Percentiles rank a stretch among this genome's conserved stretches.
phyloP scores from a whole-genome alignment of 2,797 vertebrate genomes.

The Acridotheres tristis region DNA sequence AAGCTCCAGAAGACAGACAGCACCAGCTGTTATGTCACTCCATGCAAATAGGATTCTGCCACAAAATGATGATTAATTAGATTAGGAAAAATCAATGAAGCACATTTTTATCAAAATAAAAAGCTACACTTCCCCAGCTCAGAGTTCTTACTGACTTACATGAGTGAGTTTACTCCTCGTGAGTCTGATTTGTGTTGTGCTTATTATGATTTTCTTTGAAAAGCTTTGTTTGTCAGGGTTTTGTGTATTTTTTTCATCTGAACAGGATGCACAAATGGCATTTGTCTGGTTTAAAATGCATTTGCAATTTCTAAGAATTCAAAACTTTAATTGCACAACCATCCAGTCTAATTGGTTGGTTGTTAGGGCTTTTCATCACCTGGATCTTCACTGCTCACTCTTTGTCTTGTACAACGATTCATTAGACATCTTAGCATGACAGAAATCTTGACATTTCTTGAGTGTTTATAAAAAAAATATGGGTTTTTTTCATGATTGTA shows the following conservation, averaged over 20 bases:
- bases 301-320: background rate
- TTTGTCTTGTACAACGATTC: background rate
- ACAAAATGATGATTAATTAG: background rate
- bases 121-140: background rate
- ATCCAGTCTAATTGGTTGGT: background rate
- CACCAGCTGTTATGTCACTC: background rate
- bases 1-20: background rate
- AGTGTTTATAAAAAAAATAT: background rate
- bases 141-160: background rate
- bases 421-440: background rate
- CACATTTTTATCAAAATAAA: background rate
- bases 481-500: background rate
- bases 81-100: background rate
- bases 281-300: background rate
- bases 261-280: background rate
- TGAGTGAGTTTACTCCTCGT: background rate
- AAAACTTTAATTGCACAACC: background rate
- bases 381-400: background rate
- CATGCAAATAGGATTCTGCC: background rate
- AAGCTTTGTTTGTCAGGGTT: background rate
- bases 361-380: background rate
- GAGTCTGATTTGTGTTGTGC: background rate
- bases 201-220: background rate
- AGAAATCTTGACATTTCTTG: background rate
- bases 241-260: background rate